phyloP scores from a whole-genome alignment of 2,888 invertebrate species.

The Agonum fuliginosum region DNA sequence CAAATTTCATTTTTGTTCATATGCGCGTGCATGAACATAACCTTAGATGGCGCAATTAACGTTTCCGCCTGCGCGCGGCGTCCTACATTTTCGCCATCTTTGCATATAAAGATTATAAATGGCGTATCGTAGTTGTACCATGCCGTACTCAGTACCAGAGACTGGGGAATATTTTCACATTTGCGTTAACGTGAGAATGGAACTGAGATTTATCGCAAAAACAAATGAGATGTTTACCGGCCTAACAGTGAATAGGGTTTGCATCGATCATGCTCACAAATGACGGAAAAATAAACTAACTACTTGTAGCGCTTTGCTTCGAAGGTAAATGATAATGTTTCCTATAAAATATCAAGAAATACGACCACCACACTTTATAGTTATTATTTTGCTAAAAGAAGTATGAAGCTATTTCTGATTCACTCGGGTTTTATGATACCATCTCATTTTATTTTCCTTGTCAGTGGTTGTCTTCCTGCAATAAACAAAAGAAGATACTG shows the following conservation, averaged over 20 bases:
- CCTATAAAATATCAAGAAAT: slow-evolving; percentile 29
- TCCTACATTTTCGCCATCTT: slow-evolving; percentile 43
- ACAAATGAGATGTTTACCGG: slow-evolving; percentile 57
- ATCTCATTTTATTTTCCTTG: slow-evolving; percentile 26
- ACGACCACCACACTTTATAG: slow-evolving; percentile 14
- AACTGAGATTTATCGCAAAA: slow-evolving; percentile 54
- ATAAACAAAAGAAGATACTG: slow-evolving; percentile 8
- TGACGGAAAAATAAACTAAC: slow-evolving; percentile 31
- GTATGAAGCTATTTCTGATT: slow-evolving; percentile 11
- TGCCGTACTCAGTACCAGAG: slow-evolving; percentile 14
- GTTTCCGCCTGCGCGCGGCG: slow-evolving; percentile 23
- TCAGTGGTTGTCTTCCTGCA: neutral
- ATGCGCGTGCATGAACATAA: slow-evolving; percentile 25
- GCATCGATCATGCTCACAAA: slow-evolving; percentile 45
- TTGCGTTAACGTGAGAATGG: slow-evolving; percentile 51
- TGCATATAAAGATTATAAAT: slow-evolving; percentile 56
- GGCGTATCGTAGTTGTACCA: slow-evolving; percentile 46
- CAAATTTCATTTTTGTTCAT: slow-evolving; percentile 48
- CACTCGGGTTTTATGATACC: neutral
- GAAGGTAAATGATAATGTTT: slow-evolving; percentile 32
- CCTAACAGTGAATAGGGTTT: slow-evolving; percentile 25
- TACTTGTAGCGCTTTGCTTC: slow-evolving; percentile 1
- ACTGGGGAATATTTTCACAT: slow-evolving; percentile 50
- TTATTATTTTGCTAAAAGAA: slow-evolving; percentile 9
- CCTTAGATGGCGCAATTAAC: slow-evolving; percentile 48